These are phyloP conservation scores for Muscidifurax raptorellus DNA, from an alignment of 1,140 invertebrate species.

Conservation along the genomic window DNA sequence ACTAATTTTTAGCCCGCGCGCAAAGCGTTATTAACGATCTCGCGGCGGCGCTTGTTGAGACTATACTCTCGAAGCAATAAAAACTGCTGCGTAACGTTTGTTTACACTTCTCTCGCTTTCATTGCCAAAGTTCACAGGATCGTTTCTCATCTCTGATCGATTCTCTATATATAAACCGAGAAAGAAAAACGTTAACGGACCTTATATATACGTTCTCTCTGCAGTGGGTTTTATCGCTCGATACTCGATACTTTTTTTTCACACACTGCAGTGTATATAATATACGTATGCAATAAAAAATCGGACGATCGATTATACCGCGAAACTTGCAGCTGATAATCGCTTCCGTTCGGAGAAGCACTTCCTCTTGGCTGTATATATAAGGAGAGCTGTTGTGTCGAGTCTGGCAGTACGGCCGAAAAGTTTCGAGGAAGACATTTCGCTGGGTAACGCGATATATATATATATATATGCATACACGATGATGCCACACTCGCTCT, in stretches of 20 bases:
- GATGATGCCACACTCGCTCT: not conserved
- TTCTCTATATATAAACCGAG: not conserved
- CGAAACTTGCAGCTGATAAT: not conserved
- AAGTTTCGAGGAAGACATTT: slow-evolving; percentile 9
- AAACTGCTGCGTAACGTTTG: slow-evolving; percentile 9
- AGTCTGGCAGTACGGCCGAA: not conserved
- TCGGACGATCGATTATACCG: not conserved
- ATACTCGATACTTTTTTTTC: not conserved
- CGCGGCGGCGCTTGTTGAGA: too few relatives aligned
- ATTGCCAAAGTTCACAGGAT: slow-evolving; percentile 17
- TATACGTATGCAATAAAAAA: too few relatives aligned
- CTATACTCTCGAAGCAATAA: not conserved
- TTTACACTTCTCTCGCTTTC: not conserved
- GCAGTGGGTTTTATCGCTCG: not conserved
- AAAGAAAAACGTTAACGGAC: not conserved
- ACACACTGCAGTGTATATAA: too few relatives aligned
- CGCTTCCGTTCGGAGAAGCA: not conserved
- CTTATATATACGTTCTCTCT: too few relatives aligned
- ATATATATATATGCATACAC: too few relatives aligned
- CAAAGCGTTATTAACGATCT: slow-evolving; percentile 38
- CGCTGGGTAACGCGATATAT: not conserved
- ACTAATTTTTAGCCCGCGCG: slow-evolving; percentile 16
- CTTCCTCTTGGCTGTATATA: not conserved
- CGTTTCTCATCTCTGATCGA: not conserved
- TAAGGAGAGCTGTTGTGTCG: not conserved